Base-by-base conservation (phyloP, 2,888 invertebrate genomes). In the Drosophila buzzatii region DNA sequence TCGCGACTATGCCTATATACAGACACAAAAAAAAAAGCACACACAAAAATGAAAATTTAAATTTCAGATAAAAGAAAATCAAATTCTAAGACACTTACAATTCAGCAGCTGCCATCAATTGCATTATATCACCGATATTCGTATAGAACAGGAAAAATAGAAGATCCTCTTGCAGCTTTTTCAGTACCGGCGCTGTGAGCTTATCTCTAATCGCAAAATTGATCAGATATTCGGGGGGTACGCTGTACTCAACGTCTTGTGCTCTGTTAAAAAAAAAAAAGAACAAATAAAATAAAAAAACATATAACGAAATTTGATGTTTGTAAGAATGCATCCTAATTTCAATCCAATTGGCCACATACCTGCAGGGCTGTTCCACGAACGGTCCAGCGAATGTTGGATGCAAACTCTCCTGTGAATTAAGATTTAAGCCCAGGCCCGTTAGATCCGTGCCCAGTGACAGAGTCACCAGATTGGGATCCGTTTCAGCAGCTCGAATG, bases 81-180 rank as follows among this genome's bases (percentile, higher is more conserved):
- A 0, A 10, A 2, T 4, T 12, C 31, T 41, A 12, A 49, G 20
- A 1, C 0, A 44, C 96, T 96, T 94, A 99, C 98, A 99, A 94
- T 95, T 99, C 99, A 79, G 96, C 96, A 91, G 99, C 99, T 84
- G 99, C 99, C 92, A 98, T 98, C 91, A 99, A 95, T 95, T 99
- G 99, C 94, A 99, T 96, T 90, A 98, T 96, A 95, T 99, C 99
- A 90, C 99, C 99, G 92, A 98, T 98, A 94, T 98, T 99, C 94
- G 98, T 99, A 94, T 99, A 99, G 95, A 99, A 99, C 94, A 99
- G 96, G 95, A 98, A 99, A 95, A 99, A 99, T 91, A 99, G 95
- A 92, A 99, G 95, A 94, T 99, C 99, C 94, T 99, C 99, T 94
- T 98, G 98, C 94, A 99, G 98, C 94, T 99, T 96, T 94, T 97